Conservation (phyloP, 2,797 vertebrate genomes). For the Gymnothorax javanicus region DNA sequence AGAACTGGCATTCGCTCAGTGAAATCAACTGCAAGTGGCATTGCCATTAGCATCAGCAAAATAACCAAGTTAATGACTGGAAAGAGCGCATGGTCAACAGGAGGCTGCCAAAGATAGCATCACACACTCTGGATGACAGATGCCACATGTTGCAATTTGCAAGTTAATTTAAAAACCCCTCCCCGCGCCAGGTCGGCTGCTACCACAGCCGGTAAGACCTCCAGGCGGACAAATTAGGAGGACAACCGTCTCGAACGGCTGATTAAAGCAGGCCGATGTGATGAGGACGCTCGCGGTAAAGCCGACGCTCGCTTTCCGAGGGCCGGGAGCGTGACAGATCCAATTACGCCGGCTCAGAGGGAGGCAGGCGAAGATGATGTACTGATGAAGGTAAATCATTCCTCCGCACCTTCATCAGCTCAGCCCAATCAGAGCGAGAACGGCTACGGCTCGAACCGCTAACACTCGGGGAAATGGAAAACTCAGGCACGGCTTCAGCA, state of each 20-base stretch:
- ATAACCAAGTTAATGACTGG: too few species aligned
- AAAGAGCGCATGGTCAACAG: neutral
- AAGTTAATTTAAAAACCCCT: neutral
- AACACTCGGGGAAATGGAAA: neutral
- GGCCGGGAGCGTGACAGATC: neutral
- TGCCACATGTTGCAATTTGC: conserved; percentile 3
- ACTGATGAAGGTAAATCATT: conserved; percentile 15
- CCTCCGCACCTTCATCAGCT: neutral
- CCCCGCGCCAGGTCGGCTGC: neutral
- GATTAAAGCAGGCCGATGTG: conserved; percentile 5
- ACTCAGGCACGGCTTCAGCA: neutral
- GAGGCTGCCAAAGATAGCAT: neutral
- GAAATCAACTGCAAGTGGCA: too few species aligned
- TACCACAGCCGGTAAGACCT: neutral
- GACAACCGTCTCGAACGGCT: conserved; percentile 1
- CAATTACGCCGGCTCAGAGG: neutral
- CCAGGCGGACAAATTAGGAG: neutral
- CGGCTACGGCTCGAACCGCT: neutral
- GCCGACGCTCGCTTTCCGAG: neutral
- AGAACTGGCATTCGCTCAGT: too few species aligned
- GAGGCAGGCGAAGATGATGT: neutral
- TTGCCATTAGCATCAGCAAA: too few species aligned
- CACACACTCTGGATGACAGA: neutral
- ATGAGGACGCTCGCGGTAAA: neutral
- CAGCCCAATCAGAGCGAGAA: neutral